These are phyloP conservation scores for Achroia grisella DNA, from an alignment of 1,140 invertebrate genomes.

Conservation along the genomic window DNA sequence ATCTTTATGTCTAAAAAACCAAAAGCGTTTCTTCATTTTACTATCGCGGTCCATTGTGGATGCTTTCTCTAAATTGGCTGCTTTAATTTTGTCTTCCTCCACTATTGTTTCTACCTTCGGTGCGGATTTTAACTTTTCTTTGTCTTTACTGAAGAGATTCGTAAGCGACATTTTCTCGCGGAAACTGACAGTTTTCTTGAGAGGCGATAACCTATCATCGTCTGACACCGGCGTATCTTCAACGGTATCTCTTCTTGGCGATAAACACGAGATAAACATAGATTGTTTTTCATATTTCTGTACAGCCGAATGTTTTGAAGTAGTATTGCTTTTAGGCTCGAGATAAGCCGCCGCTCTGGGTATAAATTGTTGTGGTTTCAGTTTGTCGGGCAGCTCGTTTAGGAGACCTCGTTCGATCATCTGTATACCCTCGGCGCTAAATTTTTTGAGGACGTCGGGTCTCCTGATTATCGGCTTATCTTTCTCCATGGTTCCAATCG, in stretches of 20 bases:
- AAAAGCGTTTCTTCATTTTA: conserved; percentile 52
- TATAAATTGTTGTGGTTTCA: conserved; percentile 26
- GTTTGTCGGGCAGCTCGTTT: conserved; percentile 48
- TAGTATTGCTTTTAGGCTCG: conserved; percentile 11
- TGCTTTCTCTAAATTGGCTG: conserved; percentile 17
- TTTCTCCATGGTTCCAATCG: conserved; percentile 43
- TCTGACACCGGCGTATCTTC: conserved; percentile 29
- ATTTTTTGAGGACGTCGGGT: conserved; percentile 48
- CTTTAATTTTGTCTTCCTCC: conserved; percentile 23
- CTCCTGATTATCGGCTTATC: conserved; percentile 33
- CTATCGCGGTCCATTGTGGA: conserved; percentile 28
- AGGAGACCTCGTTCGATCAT: conserved; percentile 57
- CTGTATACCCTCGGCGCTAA: conserved; percentile 48
- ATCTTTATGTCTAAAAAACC: conserved; percentile 55
- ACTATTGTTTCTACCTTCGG: conserved; percentile 23
- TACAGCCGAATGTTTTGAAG: conserved; percentile 29
- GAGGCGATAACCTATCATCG: conserved; percentile 34
- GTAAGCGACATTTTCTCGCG: conserved; percentile 50
- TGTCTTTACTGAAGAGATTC: conserved; percentile 49
- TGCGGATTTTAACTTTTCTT: conserved; percentile 23
- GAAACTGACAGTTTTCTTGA: conserved; percentile 62
- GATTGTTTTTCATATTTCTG: conserved; percentile 34
- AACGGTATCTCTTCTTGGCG: conserved; percentile 21
- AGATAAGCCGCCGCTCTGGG: not conserved
- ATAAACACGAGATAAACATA: conserved; percentile 44